phyloP scores from a whole-genome alignment of 2,797 vertebrate species.

The Potorous gilbertii region DNA sequence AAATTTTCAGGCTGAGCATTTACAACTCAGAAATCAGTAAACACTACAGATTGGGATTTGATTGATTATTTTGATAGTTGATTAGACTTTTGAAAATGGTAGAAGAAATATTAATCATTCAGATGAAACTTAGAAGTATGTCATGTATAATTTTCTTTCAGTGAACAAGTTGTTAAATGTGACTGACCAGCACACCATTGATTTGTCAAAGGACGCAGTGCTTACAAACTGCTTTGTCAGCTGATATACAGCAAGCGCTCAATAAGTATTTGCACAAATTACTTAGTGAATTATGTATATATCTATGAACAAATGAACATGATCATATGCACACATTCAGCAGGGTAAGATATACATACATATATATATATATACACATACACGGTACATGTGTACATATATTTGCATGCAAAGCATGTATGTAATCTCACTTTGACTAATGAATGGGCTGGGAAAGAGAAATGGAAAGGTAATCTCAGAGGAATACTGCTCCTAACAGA shows the following conservation, averaged over 20 bases:
- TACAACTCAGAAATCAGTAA: background rate
- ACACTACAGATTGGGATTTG: background rate
- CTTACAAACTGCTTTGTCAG: background rate
- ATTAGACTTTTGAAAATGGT: background rate
- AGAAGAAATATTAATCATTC: background rate
- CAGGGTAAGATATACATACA: background rate
- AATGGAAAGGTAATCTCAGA: background rate
- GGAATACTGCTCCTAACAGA: background rate
- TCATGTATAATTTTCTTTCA: background rate
- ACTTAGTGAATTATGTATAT: background rate
- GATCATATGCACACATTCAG: background rate
- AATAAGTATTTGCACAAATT: background rate
- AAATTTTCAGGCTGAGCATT: background rate
- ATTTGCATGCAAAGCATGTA: too few species aligned
- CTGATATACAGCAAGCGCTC: background rate
- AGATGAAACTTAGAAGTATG: background rate
- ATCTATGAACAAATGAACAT: background rate
- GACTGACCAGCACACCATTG: background rate
- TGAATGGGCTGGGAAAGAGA: background rate
- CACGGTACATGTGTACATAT: background rate
- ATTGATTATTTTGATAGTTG: background rate
- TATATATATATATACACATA: background rate
- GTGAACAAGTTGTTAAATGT: background rate
- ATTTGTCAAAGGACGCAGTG: background rate
- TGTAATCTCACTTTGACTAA: background rate